These are phyloP conservation scores for Mesorhabditis belari DNA, from an alignment of 2,888 invertebrate genomes.

Conservation along the genomic window DNA sequence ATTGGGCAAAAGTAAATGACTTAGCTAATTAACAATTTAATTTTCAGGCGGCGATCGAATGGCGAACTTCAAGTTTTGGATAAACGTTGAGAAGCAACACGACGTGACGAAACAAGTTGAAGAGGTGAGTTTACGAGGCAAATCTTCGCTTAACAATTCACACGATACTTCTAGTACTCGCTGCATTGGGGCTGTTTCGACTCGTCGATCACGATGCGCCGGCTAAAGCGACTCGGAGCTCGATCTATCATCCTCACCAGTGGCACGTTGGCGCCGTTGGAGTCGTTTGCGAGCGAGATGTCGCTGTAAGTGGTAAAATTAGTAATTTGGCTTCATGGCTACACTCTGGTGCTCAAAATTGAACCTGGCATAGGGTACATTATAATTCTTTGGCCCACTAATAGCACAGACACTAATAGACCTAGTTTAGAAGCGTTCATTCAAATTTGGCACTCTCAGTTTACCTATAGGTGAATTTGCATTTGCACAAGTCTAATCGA, in stretches of 20 bases:
- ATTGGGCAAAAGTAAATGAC: too few relatives aligned
- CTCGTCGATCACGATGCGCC: conserved; percentile 88
- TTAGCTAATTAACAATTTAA: too few relatives aligned
- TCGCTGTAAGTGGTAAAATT: conserved; percentile 50
- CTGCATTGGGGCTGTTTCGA: conserved; percentile 80
- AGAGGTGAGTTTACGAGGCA: too few relatives aligned
- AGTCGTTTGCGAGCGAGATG: conserved; percentile 79
- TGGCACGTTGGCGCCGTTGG: conserved; percentile 88
- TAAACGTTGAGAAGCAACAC: not conserved
- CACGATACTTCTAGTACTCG: not conserved
- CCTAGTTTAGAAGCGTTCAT: too few relatives aligned
- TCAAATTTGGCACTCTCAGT: too few relatives aligned
- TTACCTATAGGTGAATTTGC: too few relatives aligned
- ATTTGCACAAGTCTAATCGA: too few relatives aligned
- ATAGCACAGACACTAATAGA: too few relatives aligned
- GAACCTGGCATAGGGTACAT: too few relatives aligned
- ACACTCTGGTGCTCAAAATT: too few relatives aligned
- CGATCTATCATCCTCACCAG: conserved; percentile 86
- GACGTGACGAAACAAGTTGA: not conserved
- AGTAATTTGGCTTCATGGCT: too few relatives aligned
- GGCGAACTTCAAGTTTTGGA: not conserved
- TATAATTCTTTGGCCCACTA: too few relatives aligned
- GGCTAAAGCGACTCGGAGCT: conserved; percentile 72
- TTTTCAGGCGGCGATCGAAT: not conserved
- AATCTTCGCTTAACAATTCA: not conserved